Percentiles rank a stretch among this genome's conserved stretches.
These are phyloP conservation scores for Aplochiton taeniatus DNA, from an alignment of 2,797 vertebrate genomes.

Conservation along the genomic window DNA sequence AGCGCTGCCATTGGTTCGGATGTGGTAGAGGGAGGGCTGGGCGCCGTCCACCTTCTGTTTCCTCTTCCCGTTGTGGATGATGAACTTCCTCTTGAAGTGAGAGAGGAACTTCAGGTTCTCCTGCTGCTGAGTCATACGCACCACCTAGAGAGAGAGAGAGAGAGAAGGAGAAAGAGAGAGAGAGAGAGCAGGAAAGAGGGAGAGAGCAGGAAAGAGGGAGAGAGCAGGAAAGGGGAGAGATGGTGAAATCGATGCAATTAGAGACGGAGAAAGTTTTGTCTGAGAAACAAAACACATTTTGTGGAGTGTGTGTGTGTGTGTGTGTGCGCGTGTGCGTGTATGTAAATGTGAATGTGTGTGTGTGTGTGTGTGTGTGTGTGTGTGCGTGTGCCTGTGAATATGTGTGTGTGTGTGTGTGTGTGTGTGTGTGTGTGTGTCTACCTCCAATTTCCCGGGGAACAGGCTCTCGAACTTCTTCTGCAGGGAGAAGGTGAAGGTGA, in stretches of 20 bases:
- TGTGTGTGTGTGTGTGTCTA: conserved; percentile 39
- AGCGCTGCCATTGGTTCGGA: conserved; percentile 94
- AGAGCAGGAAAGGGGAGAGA: not conserved
- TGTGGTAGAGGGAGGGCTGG: conserved; percentile 96
- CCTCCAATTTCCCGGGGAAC: conserved; percentile 95
- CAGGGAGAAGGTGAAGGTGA: conserved; percentile 97
- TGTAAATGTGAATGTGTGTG: not conserved
- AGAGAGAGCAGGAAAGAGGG: not conserved
- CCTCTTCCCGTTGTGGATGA: conserved; percentile 95
- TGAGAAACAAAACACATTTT: too few species aligned
- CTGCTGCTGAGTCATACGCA: conserved; percentile 98
- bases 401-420: not conserved
- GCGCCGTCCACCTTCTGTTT: conserved; percentile 81
- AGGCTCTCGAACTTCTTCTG: conserved; percentile 99
- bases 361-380: too few species aligned
- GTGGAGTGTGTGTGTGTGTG: not conserved
- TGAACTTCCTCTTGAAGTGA: conserved; percentile 97
- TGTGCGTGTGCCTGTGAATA: not conserved
- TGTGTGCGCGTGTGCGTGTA: not conserved
- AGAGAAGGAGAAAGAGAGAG: not conserved
- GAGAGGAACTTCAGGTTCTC: conserved; percentile 98
- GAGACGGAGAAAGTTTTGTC: too few species aligned
- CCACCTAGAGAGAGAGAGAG: conserved; percentile 77
- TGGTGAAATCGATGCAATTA: too few species aligned
- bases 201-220: not conserved